Evolutionary conservation across 1,140 invertebrate species (phyloP).

Genomic region (Macrosteles quadrilineatus): DNA sequence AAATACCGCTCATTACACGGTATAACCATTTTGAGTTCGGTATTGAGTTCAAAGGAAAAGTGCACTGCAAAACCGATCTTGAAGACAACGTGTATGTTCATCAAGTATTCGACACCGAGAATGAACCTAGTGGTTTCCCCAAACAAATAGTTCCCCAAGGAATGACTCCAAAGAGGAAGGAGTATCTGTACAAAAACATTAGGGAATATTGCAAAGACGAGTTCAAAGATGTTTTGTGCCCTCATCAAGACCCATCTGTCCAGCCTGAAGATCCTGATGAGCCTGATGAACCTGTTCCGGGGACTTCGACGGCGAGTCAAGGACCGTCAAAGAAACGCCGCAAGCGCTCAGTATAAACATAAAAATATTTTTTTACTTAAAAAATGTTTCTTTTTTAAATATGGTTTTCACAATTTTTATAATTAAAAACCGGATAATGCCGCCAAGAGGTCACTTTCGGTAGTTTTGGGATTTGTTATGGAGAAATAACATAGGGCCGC

Average conservation of each 20-base stretch:
- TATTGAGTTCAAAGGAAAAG: constrained; percentile 14
- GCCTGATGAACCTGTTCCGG: too few species aligned
- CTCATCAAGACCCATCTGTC: not conserved
- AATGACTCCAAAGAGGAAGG: constrained; percentile 11
- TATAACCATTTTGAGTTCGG: constrained; percentile 28
- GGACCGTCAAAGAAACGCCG: not conserved
- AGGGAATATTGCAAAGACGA: constrained; percentile 27
- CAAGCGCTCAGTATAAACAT: not conserved
- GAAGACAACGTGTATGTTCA: constrained; percentile 7
- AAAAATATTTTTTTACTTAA: not conserved
- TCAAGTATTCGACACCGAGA: not conserved
- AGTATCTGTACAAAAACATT: constrained; percentile 31
- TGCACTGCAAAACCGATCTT: constrained; percentile 6
- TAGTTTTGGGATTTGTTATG: too few species aligned
- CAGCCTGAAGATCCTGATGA: not conserved
- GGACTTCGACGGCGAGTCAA: not conserved
- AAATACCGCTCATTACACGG: constrained; percentile 21
- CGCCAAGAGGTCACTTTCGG: too few species aligned
- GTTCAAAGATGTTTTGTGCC: constrained; percentile 8
- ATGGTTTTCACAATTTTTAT: constrained; percentile 3
- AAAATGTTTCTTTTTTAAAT: not conserved
- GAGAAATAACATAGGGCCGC: too few species aligned
- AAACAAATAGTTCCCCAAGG: not conserved
- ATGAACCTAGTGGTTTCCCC: constrained; percentile 22
- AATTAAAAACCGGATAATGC: too few species aligned